Evolutionary conservation across 2,113 vertebrate species (phyloP).

Genomic region (Enhydra lutris): DNA sequence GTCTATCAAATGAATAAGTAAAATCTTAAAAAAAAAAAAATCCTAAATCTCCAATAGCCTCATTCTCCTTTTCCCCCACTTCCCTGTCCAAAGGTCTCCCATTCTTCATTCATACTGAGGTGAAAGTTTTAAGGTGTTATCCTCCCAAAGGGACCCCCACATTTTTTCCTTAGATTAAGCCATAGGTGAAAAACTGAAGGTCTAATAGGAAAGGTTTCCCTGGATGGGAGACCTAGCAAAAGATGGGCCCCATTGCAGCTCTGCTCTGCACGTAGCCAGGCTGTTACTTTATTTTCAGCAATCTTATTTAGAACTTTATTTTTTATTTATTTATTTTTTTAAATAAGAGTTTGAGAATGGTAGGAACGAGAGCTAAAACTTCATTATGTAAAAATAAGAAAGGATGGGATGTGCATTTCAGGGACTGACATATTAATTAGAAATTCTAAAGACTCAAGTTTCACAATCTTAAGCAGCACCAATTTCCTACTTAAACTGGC

Average conservation of each 20-base stretch:
- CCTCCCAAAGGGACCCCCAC: background rate
- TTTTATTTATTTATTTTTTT: background rate
- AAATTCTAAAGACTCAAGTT: background rate
- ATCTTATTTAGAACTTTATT: background rate
- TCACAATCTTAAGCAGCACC: background rate
- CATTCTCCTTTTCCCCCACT: background rate
- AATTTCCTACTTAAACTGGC: constrained; percentile 50
- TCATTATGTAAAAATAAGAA: constrained; percentile 21
- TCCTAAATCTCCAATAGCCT: background rate
- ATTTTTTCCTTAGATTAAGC: background rate
- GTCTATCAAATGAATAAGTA: no score
- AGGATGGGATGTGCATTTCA: background rate
- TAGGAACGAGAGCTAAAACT: background rate
- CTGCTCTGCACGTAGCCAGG: background rate
- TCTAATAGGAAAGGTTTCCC: background rate
- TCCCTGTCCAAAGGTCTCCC: background rate
- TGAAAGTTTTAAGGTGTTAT: background rate
- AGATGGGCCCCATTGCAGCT: background rate
- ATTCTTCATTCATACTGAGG: background rate
- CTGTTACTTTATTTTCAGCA: background rate
- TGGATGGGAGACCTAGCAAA: background rate
- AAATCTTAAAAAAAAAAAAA: background rate
- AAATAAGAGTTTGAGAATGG: background rate
- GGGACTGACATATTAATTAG: constrained; percentile 9
- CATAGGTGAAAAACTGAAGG: background rate